Evolutionary conservation across 2,797 vertebrate species (phyloP), one percentile per base, ranked within the genome.

Genomic region (Gadopsis bispinosus): DNA sequence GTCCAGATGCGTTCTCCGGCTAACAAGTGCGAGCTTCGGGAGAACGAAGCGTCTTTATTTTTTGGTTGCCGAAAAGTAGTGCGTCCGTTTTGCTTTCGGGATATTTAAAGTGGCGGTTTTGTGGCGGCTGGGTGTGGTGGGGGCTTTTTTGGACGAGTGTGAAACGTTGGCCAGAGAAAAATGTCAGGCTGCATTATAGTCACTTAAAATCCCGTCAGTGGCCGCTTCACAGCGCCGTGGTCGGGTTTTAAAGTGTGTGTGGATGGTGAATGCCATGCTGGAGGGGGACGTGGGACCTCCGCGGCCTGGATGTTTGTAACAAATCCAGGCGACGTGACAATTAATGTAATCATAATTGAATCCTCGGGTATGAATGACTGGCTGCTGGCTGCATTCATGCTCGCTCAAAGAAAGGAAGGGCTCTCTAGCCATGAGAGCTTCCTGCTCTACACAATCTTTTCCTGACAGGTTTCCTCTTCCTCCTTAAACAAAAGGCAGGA

Each of bases 381-480:
- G 95, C 95, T 95, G 94, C 92, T 92, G 95, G 96, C 95, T 95
- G 95, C 96, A 94, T 95, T 93, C 93, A 93, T 92, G 91, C 91
- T 88, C 89, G 80, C 93, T 93, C 93, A 94, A 87, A 91, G 89
- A 95, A 71, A 90, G 95, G 94, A 95, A 93, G 93, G 91, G 92
- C 96, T 97, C 96, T 98, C 96, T 95, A 96, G 89, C 95, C 91
- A 94, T 94, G 94, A 96, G 97, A 96, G 95, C 93, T 98, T 99
- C 97, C 98, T 98, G 96, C 93, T 93, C 95, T 94, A 95, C 95
- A 93, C 95, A 96, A 97, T 97, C 96, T 96, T 95, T 99, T 98
- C 97, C 98, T 97, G 96, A 96, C 97, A 96, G 94, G 95, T 97
- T 99, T 99, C 98, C 97, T 96, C 95, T 97, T 95, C 97, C 97